phyloP scores from a whole-genome alignment of 2,888 invertebrate genomes.

The Yponomeuta sedellus region DNA sequence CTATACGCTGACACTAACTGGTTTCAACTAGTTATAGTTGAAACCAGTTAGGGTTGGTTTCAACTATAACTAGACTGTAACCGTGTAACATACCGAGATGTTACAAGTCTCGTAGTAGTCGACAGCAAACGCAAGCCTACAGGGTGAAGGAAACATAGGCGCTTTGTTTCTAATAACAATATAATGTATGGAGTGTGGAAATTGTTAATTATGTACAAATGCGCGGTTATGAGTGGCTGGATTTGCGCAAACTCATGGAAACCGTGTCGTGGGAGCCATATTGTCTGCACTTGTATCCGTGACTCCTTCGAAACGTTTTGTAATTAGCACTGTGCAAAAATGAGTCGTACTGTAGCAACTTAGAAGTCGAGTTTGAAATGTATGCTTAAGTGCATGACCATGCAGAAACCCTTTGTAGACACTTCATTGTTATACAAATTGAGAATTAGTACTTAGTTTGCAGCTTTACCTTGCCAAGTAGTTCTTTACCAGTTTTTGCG shows the following conservation, averaged over 20 bases:
- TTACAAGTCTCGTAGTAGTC: not conserved
- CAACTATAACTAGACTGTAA: not conserved
- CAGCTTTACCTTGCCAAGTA: constrained; percentile 46
- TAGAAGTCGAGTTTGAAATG: not conserved
- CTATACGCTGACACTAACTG: not conserved
- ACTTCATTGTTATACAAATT: constrained; percentile 38
- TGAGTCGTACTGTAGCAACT: not conserved
- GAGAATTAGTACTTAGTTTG: constrained; percentile 32
- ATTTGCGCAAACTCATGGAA: constrained; percentile 71
- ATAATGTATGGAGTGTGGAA: constrained; percentile 36
- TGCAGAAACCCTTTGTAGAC: constrained; percentile 24
- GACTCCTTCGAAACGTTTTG: not conserved
- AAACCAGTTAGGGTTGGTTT: not conserved
- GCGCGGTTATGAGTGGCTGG: constrained; percentile 49
- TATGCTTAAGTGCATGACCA: not conserved
- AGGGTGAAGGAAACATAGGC: not conserved
- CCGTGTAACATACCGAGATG: not conserved
- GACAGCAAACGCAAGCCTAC: not conserved
- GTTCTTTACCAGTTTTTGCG: constrained; percentile 47
- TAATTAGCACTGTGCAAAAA: not conserved
- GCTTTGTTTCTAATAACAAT: not conserved
- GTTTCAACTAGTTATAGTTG: no score
- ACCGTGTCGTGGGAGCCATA: constrained; percentile 66
- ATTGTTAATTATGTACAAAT: constrained; percentile 45
- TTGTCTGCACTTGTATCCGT: constrained; percentile 39